Conservation (phyloP, 2,797 vertebrate genomes). For the Morus bassanus region DNA sequence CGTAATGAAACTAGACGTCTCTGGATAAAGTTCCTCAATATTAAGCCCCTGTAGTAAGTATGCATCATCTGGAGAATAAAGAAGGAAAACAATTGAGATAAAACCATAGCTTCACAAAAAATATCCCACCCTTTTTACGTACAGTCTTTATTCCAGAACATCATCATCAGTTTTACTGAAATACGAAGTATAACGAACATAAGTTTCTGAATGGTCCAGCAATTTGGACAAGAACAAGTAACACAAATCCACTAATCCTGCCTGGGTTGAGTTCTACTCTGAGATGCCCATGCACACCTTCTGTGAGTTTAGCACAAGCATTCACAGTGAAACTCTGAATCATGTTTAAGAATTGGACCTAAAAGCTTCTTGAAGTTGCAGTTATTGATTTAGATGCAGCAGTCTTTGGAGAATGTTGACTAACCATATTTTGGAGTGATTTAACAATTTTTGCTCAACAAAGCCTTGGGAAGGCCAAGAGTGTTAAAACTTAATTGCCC, state of each 20-base stretch:
- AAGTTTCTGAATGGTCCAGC: not conserved
- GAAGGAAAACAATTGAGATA: not conserved
- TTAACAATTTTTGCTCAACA: not conserved
- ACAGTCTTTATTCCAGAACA: not conserved
- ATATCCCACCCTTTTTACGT: not conserved
- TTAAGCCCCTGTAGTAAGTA: constrained; percentile 95
- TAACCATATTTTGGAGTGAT: not conserved
- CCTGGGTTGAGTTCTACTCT: not conserved
- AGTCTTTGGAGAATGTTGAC: not conserved
- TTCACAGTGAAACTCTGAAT: not conserved
- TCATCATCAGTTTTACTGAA: not conserved
- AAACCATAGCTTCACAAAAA: not conserved
- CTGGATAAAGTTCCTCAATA: constrained; percentile 96
- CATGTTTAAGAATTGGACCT: not conserved
- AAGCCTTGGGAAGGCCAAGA: not conserved
- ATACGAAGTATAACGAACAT: not conserved
- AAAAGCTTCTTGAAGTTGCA: not conserved
- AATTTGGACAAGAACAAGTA: not conserved
- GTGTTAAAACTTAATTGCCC: constrained; percentile 21
- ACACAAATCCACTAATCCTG: not conserved
- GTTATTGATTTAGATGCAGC: not conserved
- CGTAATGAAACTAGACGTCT: constrained; percentile 95
- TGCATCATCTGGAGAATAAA: constrained; percentile 86
- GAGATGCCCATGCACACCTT: not conserved
- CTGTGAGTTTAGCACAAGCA: not conserved